Conservation (phyloP, 2,113 vertebrate species). For the Alethe castanea region DNA sequence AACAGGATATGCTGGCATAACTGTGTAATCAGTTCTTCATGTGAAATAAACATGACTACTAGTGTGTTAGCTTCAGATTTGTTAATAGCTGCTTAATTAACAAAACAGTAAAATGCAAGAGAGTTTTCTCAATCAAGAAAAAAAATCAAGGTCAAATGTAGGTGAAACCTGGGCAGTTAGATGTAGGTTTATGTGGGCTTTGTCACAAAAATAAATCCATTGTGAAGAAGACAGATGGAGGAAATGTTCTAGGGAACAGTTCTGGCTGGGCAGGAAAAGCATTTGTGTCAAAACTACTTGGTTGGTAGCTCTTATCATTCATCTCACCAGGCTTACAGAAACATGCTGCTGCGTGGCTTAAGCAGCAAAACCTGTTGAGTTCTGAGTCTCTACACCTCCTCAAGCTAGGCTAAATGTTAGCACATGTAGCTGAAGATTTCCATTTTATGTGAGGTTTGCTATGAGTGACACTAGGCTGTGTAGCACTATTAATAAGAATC, state of each 20-base stretch:
- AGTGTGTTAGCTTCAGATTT: neutral
- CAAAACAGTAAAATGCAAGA: neutral
- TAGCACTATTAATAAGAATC: constrained; percentile 49
- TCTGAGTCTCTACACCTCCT: neutral
- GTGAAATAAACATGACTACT: neutral
- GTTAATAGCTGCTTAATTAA: neutral
- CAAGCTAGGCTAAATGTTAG: constrained; percentile 64
- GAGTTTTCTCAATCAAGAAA: neutral
- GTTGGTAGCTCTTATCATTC: constrained; percentile 50
- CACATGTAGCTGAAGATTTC: neutral
- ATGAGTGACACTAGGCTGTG: constrained; percentile 33
- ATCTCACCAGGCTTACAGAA: constrained; percentile 1
- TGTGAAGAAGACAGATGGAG: constrained; percentile 56
- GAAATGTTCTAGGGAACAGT: constrained; percentile 27
- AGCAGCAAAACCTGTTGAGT: constrained; percentile 35
- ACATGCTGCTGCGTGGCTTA: neutral
- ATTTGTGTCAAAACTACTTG: constrained; percentile 33
- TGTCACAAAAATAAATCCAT: constrained; percentile 60
- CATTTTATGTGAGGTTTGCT: constrained; percentile 25
- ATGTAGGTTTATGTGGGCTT: neutral
- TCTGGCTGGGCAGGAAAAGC: constrained; percentile 46
- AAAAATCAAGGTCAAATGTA: constrained; percentile 12
- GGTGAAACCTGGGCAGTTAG: neutral
- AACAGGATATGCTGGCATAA: constrained; percentile 45
- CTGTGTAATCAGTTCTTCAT: constrained; percentile 27